Evolutionary conservation across 2,888 invertebrate genomes (phyloP).

Genomic region (Strigamia maritima): DNA sequence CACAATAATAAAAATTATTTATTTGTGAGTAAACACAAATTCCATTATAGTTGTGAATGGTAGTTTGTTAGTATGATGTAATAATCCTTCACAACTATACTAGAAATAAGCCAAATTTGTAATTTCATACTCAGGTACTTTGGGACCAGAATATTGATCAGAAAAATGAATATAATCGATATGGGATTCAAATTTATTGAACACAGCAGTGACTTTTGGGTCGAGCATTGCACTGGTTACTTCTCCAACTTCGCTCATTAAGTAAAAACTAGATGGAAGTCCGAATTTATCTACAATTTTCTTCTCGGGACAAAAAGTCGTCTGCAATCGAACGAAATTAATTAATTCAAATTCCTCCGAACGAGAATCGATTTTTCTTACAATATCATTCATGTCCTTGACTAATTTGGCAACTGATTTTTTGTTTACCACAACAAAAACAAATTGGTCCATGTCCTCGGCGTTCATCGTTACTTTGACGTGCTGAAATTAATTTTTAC

Average conservation of each 20-base stretch:
- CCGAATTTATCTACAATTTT: conserved; percentile 77
- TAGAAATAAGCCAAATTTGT: not conserved
- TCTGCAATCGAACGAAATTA: conserved; percentile 54
- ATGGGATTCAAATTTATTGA: conserved; percentile 74
- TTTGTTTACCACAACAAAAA: conserved; percentile 86
- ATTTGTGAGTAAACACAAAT: too few relatives aligned
- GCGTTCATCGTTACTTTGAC: conserved; percentile 80
- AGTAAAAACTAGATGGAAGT: conserved; percentile 67
- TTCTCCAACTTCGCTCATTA: conserved; percentile 88
- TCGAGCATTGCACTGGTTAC: conserved; percentile 80
- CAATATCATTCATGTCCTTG: conserved; percentile 92
- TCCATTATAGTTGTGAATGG: not conserved
- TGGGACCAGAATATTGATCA: conserved; percentile 89
- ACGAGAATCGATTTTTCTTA: conserved; percentile 50
- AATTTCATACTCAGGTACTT: conserved; percentile 75
- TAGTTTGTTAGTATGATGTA: too few relatives aligned
- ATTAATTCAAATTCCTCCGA: conserved; percentile 31
- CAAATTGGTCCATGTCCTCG: conserved; percentile 90
- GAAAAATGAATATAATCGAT: conserved; percentile 97
- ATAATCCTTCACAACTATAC: too few relatives aligned
- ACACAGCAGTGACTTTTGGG: conserved; percentile 66
- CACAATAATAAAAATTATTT: conserved; percentile 9
- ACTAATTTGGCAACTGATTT: conserved; percentile 76
- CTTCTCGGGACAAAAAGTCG: conserved; percentile 78
- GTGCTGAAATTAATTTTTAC: conserved; percentile 53